These are phyloP conservation scores for Coluber constrictor DNA, from an alignment of 2,797 vertebrate genomes.

Conservation along the genomic window DNA sequence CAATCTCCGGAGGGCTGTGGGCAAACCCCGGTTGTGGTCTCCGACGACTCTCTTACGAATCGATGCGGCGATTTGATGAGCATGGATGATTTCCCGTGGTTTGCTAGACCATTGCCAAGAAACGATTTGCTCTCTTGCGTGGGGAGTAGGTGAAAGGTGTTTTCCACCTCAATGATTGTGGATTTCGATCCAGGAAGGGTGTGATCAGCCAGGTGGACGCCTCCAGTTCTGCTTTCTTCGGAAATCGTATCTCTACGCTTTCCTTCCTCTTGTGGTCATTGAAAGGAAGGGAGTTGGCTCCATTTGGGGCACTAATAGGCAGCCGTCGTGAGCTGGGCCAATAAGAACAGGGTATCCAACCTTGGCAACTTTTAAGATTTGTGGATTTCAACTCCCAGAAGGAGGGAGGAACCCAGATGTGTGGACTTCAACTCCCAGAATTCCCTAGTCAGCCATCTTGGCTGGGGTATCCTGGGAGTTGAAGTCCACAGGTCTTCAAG, in stretches of 20 bases:
- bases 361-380: not conserved
- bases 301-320: not conserved
- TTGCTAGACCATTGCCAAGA: not conserved
- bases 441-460: not conserved
- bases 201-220: no score
- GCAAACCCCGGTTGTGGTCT: not conserved
- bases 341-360: not conserved
- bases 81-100: constrained; percentile 8
- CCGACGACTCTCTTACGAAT: not conserved
- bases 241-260: not conserved
- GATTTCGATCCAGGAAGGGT: not conserved
- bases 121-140: not conserved
- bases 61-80: not conserved
- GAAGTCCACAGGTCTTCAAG: not conserved
- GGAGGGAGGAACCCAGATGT: not conserved
- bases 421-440: not conserved
- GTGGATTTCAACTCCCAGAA: not conserved
- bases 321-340: not conserved
- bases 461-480: not conserved
- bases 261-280: not conserved
- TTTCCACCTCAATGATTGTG: not conserved
- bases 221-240: not conserved
- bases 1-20: not conserved
- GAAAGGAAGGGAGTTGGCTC: not conserved
- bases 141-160: not conserved